Conservation (phyloP, 1,140 invertebrate genomes). For the Luehdorfia chinensis region DNA sequence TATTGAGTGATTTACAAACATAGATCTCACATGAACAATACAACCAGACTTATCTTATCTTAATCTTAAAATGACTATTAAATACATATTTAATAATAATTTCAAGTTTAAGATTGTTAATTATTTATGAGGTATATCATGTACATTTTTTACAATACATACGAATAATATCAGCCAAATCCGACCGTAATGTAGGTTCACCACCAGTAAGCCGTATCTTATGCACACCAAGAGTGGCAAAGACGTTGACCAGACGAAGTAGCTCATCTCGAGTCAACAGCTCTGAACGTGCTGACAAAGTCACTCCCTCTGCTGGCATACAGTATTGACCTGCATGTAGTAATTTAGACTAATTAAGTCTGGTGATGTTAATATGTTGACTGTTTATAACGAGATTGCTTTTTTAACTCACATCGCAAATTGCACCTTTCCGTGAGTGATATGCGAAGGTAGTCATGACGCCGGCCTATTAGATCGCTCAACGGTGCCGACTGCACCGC, state of each 20-base stretch:
- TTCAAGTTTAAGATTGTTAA: too few relatives aligned
- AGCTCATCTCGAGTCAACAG: conserved; percentile 93
- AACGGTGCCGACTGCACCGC: conserved; percentile 78
- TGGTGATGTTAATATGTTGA: not conserved
- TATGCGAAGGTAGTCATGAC: conserved; percentile 96
- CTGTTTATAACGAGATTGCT: not conserved
- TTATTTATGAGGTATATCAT: too few relatives aligned
- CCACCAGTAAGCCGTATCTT: conserved; percentile 98
- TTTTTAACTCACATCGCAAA: conserved; percentile 85
- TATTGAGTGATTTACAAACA: too few relatives aligned
- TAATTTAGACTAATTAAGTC: too few relatives aligned
- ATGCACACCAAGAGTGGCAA: conserved; percentile 92
- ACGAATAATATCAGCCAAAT: conserved; percentile 79
- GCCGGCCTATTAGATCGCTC: conserved; percentile 90
- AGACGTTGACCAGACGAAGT: conserved; percentile 86
- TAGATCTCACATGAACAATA: too few relatives aligned
- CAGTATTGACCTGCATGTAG: conserved; percentile 85
- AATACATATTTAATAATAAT: too few relatives aligned
- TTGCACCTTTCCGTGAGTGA: conserved; percentile 98
- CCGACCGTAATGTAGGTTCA: conserved; percentile 94
- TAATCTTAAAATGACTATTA: too few relatives aligned
- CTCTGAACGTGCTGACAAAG: conserved; percentile 82
- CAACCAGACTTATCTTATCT: too few relatives aligned
- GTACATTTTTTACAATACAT: too few relatives aligned
- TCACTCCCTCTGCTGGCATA: conserved; percentile 97